Percentiles rank a stretch among this genome's conserved stretches.
Evolutionary conservation across 2,797 vertebrate genomes (phyloP).

Genomic region (Oceanodroma leucorhoa): DNA sequence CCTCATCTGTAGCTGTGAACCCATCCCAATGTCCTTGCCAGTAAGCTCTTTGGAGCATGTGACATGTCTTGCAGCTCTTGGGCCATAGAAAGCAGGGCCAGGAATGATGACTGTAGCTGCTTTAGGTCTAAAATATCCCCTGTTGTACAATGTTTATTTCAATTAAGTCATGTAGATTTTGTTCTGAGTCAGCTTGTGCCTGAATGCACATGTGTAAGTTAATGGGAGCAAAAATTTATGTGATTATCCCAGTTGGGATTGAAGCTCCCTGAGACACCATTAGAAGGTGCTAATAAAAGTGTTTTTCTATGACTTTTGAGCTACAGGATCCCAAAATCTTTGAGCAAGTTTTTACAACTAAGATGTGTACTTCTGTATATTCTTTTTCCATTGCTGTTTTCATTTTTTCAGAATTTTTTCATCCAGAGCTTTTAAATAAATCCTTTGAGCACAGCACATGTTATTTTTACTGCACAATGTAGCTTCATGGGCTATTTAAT

Average conservation of each 20-base stretch:
- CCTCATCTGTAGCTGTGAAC: background rate
- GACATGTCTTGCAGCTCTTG: background rate
- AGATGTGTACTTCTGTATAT: background rate
- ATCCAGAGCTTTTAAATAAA: background rate
- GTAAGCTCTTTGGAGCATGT: background rate
- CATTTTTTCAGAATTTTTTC: background rate
- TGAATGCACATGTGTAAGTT: background rate
- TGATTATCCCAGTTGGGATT: background rate
- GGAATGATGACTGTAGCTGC: background rate
- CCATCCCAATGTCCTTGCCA: background rate
- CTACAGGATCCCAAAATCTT: background rate
- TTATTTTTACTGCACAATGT: background rate
- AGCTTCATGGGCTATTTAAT: background rate
- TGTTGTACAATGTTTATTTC: background rate
- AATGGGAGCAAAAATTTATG: background rate
- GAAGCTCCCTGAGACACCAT: background rate
- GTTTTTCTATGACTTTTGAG: background rate
- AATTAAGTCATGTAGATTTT: background rate
- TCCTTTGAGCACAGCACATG: background rate
- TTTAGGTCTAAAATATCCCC: background rate
- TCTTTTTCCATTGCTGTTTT: background rate
- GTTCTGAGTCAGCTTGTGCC: background rate
- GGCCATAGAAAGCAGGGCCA: background rate
- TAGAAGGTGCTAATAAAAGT: background rate
- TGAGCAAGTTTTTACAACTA: background rate